Conservation (phyloP, 2,797 vertebrate genomes). For the Aphelocoma californica region DNA sequence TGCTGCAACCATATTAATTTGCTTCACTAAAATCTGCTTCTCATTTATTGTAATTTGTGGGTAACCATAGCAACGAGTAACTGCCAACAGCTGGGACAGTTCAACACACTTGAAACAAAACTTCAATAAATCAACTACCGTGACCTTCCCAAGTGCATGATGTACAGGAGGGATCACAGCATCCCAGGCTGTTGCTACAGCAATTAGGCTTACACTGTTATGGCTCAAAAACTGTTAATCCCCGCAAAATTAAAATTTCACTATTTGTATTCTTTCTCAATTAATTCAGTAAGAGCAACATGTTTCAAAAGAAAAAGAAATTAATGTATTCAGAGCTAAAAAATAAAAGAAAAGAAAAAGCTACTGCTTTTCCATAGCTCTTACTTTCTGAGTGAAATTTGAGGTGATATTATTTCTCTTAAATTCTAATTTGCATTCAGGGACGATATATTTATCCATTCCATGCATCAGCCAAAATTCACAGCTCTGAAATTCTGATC, state of each 20-base stretch:
- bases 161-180: neutral
- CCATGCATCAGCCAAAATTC: neutral
- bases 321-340: neutral
- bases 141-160: neutral
- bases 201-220: neutral
- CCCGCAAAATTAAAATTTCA: neutral
- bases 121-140: neutral
- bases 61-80: constrained; percentile 6
- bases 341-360: neutral
- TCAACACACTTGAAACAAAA: neutral
- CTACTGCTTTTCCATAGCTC: neutral
- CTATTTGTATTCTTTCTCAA: neutral
- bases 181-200: neutral
- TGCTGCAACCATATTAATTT: neutral
- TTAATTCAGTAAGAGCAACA: neutral
- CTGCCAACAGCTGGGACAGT: constrained; percentile 43
- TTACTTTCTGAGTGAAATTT: neutral
- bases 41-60: neutral
- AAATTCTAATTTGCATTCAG: neutral
- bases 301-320: neutral
- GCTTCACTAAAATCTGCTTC: constrained; percentile 26
- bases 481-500: neutral
- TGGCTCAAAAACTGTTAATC: neutral
- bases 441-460: neutral
- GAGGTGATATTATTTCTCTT: neutral